These are phyloP conservation scores for Seira ritae DNA, from an alignment of 2,888 invertebrate species.

Conservation along the genomic window DNA sequence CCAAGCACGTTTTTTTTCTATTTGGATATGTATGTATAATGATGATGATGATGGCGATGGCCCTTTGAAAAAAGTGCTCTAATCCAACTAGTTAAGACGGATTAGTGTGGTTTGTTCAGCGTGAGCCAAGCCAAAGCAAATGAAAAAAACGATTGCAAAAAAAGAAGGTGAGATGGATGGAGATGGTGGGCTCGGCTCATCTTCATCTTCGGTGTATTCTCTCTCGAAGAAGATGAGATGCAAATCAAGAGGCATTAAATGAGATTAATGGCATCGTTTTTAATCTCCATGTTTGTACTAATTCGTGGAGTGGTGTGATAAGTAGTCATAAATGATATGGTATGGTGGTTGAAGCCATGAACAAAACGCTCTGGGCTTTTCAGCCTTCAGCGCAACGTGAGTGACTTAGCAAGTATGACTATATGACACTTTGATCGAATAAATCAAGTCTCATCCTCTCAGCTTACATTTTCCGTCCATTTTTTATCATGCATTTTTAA, in stretches of 20 bases:
- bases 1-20: not conserved
- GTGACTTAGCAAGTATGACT: not conserved
- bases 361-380: not conserved
- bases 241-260: slow-evolving; percentile 42
- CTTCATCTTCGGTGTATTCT: not conserved
- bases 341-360: not conserved
- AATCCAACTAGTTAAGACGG: slow-evolving; percentile 34
- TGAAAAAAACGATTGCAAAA: not conserved
- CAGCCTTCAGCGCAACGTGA: not conserved
- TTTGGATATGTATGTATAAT: no score
- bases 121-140: slow-evolving; percentile 3
- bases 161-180: not conserved
- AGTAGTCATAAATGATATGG: slow-evolving; percentile 3
- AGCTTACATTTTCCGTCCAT: no score
- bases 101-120: slow-evolving; percentile 14
- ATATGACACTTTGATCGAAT: no score
- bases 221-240: not conserved
- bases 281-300: slow-evolving; percentile 30
- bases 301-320: slow-evolving; percentile 19
- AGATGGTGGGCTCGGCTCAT: slow-evolving; percentile 23
- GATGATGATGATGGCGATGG: no score
- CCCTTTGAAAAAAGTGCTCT: slow-evolving; percentile 1
- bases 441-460: no score
- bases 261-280: slow-evolving; percentile 35
- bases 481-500: no score